Evolutionary conservation across 2,113 vertebrate genomes (phyloP).

Genomic region (Scomber japonicus): DNA sequence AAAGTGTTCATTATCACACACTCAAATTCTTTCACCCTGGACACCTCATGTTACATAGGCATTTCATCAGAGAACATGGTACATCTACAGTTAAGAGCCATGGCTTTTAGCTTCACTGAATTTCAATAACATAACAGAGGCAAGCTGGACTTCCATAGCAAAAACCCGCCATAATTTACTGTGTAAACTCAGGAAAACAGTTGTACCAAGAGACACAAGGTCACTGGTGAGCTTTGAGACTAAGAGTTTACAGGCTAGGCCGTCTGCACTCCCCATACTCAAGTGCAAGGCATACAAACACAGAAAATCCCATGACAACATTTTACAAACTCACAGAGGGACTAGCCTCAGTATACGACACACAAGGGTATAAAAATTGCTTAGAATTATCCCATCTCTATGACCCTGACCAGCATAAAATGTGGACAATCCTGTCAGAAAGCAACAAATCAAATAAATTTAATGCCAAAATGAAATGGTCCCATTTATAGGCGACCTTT

Average conservation of each 20-base stretch:
- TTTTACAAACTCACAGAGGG: constrained; percentile 15
- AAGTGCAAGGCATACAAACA: constrained; percentile 35
- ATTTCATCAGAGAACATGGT: constrained; percentile 27
- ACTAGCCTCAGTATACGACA: constrained; percentile 1
- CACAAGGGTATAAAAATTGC: not conserved
- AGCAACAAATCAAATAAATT: constrained; percentile 29
- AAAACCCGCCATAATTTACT: constrained; percentile 34
- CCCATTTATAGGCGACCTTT: constrained; percentile 31
- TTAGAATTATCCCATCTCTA: not conserved
- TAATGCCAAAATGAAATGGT: constrained; percentile 18
- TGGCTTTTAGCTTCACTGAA: constrained; percentile 45
- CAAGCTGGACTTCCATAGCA: constrained; percentile 24
- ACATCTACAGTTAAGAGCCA: constrained; percentile 31
- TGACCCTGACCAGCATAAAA: constrained; percentile 1
- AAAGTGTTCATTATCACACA: not conserved
- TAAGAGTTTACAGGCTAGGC: not conserved
- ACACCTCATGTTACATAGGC: not conserved
- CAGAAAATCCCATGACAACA: constrained; percentile 29
- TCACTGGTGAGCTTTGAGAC: constrained; percentile 38
- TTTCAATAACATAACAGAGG: constrained; percentile 65
- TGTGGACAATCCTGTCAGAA: not conserved
- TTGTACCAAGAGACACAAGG: constrained; percentile 43
- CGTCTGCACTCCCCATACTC: constrained; percentile 23
- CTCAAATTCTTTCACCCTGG: not conserved
- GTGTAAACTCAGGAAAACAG: constrained; percentile 38